Base-by-base conservation (phyloP, 2,797 vertebrate genomes). In the Ceyx erithaca region DNA sequence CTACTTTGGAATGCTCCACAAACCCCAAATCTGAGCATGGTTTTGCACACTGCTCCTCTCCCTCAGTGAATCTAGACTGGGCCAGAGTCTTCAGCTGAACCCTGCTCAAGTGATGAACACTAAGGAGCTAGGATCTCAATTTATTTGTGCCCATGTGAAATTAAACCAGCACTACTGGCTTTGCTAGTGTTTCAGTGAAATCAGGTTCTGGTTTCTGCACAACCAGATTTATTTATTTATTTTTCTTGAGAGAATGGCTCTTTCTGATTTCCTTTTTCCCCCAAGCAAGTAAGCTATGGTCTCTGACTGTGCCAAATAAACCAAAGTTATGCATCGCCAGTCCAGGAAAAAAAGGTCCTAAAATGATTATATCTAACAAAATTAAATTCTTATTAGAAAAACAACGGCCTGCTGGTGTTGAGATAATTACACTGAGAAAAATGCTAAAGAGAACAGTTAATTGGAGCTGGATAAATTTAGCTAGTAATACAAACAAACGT, bases 341-440 rank as follows among this genome's bases (percentile, higher is more conserved):
- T 78, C 76, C 51, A 80, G 79, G 17, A 52, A 52, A 31, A 59
- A 87, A 52, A 76, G 89, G 69, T 57, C 88, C 90, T 85, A 80
- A 90, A 94, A 80, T 59, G 20, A 96, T 90, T 94, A 40, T 41
- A 96, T 87, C 69, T 94, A 92, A 96, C 84, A 87, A 95, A 96
- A 94, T 94, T 92, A 94, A 94, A 94, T 80, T 92, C 90, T 92
- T 94, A 82, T 80, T 93, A 90, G 51, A 93, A 93, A 96, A 95
- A 89, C 89, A 96, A 90, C 1, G 3, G 72, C 79, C 93, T 93
- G 90, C 92, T 92, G 88, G 69, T 92, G 91, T 94, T 90, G 92
- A 69, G 79, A 85, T 94, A 95, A 92, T 95, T 94, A 93, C 92
- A 83, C 72, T 4, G 90, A 87, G 88, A 64, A 92, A 96, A 94